Evolutionary conservation across 2,888 invertebrate species (phyloP), one percentile per base, ranked within the genome.

Genomic region (Caenorhabditis zanzibari): DNA sequence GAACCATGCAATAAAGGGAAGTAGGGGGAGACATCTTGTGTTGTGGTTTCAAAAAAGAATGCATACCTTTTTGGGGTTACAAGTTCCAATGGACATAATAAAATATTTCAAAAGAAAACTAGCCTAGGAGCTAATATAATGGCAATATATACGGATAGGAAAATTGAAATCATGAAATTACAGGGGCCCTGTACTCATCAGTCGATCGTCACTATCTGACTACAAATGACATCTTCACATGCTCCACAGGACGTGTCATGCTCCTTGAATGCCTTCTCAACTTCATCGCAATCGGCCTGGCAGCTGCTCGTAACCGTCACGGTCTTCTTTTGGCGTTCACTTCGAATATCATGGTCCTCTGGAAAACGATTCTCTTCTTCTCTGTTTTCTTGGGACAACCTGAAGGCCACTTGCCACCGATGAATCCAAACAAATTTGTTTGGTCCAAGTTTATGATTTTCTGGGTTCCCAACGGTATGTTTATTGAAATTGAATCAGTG

Each of bases 351-450:
- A 86, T 90, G 81, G 89, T 89, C 52, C 89, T 89, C 80, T 90
- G 90, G 90, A 90, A 90, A 80, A 90, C 90, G 9, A 56, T 88
- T 49, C 74, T 88, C 58, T 90, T 85, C 82, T 83, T 90, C 74
- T 82, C 86, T 12, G 75, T 90, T 14, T 90, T 88, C 76, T 72
- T 90, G 24, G 61, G 56, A 10, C 85, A 75, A 63, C 88, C 88
- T 2, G 81, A 76, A n/a, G 87, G 71, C n/a, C 59, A 68, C 44
- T 1, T n/a, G 71, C 38, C 63, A 16, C 58, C 68, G 19, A 74
- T 75, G 63, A 83, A 83, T 66, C 71, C 68, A 63, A 83, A 83
- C 71, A 73, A 64, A 52, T 41, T 4, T 4, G 38, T 74, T 69
- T 80, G 72, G 59, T 61, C 73, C 9, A 80, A 52, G 56, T 83